Evolutionary conservation across 2,888 invertebrate genomes (phyloP).

Genomic region (Loripinus fragilis): DNA sequence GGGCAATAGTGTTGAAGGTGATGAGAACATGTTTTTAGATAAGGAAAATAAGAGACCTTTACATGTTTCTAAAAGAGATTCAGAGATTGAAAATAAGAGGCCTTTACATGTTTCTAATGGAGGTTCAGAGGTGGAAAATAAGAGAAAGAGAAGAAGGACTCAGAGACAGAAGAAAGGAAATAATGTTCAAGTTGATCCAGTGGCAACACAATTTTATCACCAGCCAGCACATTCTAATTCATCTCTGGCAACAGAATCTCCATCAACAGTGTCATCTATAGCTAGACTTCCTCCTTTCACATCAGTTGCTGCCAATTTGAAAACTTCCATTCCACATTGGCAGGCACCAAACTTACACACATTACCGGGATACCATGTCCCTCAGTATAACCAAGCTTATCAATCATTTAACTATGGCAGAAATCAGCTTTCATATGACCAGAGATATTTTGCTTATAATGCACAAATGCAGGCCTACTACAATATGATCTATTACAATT

Average conservation of each 20-base stretch:
- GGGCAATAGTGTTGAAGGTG: too few species aligned
- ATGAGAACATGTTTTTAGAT: too few species aligned
- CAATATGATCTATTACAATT: constrained; percentile 31
- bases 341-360: neutral
- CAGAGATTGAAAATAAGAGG: neutral
- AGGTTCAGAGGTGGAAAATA: neutral
- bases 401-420: neutral
- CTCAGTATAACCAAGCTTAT: neutral
- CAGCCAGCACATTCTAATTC: neutral
- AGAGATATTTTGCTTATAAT: constrained; percentile 29
- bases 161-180: neutral
- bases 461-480: constrained; percentile 44
- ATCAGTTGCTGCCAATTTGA: neutral
- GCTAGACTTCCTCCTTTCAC: neutral
- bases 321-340: neutral
- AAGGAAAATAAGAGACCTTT: too few species aligned
- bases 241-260: neutral
- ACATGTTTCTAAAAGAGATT: neutral
- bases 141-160: neutral
- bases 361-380: neutral
- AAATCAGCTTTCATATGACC: neutral
- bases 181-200: neutral
- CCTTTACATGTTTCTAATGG: neutral
- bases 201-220: neutral
- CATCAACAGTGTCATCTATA: neutral